These are phyloP conservation scores for Tympanuchus pallidicinctus DNA, from an alignment of 2,113 vertebrate genomes.

Conservation along the genomic window DNA sequence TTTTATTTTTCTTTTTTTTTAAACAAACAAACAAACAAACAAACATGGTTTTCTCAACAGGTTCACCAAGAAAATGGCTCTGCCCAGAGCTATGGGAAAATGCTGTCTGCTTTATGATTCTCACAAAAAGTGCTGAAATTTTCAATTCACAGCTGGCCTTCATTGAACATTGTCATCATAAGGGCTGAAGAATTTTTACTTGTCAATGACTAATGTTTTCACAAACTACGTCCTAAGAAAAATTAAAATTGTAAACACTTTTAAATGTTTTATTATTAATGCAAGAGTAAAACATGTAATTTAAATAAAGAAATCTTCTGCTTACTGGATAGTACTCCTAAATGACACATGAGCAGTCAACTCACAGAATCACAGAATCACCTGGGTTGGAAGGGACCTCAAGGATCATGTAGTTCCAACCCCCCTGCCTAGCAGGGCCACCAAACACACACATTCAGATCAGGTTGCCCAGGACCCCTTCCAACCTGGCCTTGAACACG, in stretches of 20 bases:
- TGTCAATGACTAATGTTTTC: background rate
- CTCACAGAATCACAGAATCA: too few relatives aligned
- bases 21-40: background rate
- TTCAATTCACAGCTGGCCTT: background rate
- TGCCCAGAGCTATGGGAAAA: background rate
- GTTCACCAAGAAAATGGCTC: fast-evolving
- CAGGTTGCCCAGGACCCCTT: too few relatives aligned
- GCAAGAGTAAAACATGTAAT: background rate
- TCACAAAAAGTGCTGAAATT: background rate
- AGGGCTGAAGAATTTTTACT: background rate
- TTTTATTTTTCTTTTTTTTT: background rate
- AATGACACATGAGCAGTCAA: background rate
- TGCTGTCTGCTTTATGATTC: background rate
- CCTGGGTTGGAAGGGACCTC: too few relatives aligned
- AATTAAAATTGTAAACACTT: background rate
- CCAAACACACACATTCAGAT: too few relatives aligned
- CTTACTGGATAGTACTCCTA: background rate
- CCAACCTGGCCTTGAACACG: too few relatives aligned
- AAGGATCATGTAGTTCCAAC: too few relatives aligned
- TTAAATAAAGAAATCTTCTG: background rate
- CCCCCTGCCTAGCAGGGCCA: too few relatives aligned
- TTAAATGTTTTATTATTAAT: background rate
- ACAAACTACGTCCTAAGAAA: background rate
- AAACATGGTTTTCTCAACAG: background rate
- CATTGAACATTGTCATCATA: background rate